Conservation (phyloP, 2,888 invertebrate species). For the Lithodes maja region DNA sequence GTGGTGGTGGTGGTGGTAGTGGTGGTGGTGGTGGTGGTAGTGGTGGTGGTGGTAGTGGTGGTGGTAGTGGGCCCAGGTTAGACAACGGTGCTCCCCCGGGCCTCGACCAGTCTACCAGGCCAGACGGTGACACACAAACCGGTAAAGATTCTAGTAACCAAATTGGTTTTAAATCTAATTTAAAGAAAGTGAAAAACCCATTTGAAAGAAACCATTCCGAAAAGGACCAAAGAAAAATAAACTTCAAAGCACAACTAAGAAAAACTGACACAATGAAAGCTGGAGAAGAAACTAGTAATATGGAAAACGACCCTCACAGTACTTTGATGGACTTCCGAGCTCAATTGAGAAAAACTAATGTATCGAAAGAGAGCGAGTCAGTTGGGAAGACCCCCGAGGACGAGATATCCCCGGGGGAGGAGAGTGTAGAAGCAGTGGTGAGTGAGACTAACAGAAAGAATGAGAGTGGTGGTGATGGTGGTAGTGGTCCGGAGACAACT, state of each 20-base stretch:
- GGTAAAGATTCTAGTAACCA: constrained; percentile 61
- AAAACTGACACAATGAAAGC: constrained; percentile 70
- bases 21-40: constrained; percentile 34
- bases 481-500: constrained; percentile 58
- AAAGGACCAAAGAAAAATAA: constrained; percentile 68
- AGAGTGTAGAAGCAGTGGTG: constrained; percentile 81
- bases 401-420: constrained; percentile 76
- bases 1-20: constrained; percentile 12
- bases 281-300: constrained; percentile 45
- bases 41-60: constrained; percentile 36
- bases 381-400: constrained; percentile 42
- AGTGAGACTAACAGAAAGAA: constrained; percentile 73
- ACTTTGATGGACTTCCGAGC: constrained; percentile 67
- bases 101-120: constrained; percentile 21
- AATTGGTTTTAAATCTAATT: constrained; percentile 77
- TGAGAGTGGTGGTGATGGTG: constrained; percentile 51
- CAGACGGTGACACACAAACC: constrained; percentile 23
- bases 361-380: constrained; percentile 48
- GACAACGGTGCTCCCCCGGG: constrained; percentile 48
- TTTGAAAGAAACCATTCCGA: constrained; percentile 57
- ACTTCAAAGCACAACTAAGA: constrained; percentile 72
- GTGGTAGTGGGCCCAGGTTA: not conserved
- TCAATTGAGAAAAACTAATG: constrained; percentile 73
- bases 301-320: constrained; percentile 54
- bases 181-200: constrained; percentile 75